Percentiles rank a stretch among this genome's conserved stretches.
Evolutionary conservation across 2,888 invertebrate species (phyloP).

Genomic region (Ceriagrion tenellum): DNA sequence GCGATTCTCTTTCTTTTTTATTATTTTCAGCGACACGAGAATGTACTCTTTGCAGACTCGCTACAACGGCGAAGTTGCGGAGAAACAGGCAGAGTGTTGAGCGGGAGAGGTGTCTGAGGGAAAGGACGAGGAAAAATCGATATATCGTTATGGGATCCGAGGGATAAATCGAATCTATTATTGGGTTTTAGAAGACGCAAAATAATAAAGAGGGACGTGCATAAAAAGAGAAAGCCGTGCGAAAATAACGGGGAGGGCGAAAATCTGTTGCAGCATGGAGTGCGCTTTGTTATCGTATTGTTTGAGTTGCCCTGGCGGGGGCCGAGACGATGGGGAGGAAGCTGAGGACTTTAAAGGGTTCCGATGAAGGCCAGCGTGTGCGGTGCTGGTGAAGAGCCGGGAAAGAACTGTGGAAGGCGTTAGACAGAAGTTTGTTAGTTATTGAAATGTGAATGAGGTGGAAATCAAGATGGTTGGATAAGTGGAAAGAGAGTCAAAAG

Average conservation of each 20-base stretch:
- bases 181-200: not conserved
- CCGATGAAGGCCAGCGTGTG: too few species aligned
- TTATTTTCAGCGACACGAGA: not conserved
- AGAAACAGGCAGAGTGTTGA: not conserved
- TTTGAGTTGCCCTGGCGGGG: too few species aligned
- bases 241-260: not conserved
- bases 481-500: too few species aligned
- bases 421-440: too few species aligned
- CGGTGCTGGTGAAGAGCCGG: not conserved
- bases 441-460: too few species aligned
- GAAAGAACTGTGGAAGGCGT: too few species aligned
- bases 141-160: not conserved
- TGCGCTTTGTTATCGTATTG: not conserved
- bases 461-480: too few species aligned
- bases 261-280: not conserved
- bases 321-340: too few species aligned
- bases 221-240: not conserved
- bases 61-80: not conserved
- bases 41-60: not conserved
- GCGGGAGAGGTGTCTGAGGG: not conserved
- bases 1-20: not conserved
- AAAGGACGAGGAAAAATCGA: not conserved
- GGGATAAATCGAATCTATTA: conserved; percentile 3
- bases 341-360: too few species aligned
- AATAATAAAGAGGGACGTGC: not conserved